Evolutionary conservation across 2,797 vertebrate genomes (phyloP).

Genomic region (Anguilla obscura): DNA sequence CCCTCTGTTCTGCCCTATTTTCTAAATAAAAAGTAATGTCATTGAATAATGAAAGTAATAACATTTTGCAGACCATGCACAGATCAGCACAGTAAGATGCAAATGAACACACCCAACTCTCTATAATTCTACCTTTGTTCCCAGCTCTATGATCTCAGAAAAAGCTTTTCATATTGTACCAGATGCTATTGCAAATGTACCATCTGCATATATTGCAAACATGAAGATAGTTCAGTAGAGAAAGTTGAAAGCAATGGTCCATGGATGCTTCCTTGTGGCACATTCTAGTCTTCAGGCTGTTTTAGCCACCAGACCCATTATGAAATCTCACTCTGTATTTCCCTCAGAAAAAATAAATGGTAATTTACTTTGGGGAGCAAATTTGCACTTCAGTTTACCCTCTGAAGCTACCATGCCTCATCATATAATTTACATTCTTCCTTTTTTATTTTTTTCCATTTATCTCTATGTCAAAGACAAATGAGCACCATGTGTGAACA

Average conservation of each 20-base stretch:
- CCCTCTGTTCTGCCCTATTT: not conserved
- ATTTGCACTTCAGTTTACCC: not conserved
- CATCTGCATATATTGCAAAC: conserved; percentile 13
- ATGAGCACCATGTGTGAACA: not conserved
- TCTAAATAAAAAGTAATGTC: not conserved
- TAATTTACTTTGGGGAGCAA: not conserved
- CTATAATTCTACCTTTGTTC: not conserved
- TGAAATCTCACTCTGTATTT: not conserved
- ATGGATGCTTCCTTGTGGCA: conserved; percentile 26
- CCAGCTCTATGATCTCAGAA: conserved; percentile 3
- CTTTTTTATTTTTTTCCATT: not conserved
- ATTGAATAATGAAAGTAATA: conserved; percentile 3
- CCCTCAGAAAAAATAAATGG: not conserved
- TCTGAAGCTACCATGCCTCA: not conserved
- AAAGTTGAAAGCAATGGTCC: conserved; percentile 24
- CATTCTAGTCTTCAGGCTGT: conserved; percentile 11
- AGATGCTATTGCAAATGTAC: conserved; percentile 25
- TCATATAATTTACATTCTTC: not conserved
- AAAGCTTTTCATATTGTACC: conserved; percentile 17
- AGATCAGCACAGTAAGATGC: not conserved
- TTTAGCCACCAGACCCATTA: not conserved
- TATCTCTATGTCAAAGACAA: not conserved
- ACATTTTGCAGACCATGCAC: not conserved
- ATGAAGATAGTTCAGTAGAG: conserved; percentile 12
- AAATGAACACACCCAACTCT: not conserved